These are phyloP conservation scores for Acleris laterana DNA, from an alignment of 2,888 invertebrate species.

Conservation along the genomic window DNA sequence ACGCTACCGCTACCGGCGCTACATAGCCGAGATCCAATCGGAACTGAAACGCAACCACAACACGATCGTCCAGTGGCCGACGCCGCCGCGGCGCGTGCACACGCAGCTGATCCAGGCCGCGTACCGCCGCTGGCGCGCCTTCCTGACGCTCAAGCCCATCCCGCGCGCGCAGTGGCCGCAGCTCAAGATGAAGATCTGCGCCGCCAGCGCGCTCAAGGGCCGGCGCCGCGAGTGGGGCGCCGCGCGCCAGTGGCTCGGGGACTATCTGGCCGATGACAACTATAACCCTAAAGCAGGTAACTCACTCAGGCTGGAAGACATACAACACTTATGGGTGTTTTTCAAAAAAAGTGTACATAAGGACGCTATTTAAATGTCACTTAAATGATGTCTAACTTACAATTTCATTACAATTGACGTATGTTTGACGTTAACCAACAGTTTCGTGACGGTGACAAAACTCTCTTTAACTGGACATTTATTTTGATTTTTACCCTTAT, in stretches of 20 bases:
- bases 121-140: slow-evolving; percentile 94
- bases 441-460: no score
- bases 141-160: slow-evolving; percentile 91
- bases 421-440: no score
- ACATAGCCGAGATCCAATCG: slow-evolving; percentile 62
- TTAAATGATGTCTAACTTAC: no score
- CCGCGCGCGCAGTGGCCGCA: slow-evolving; percentile 95
- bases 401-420: no score
- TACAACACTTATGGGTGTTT: no score
- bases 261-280: slow-evolving; percentile 65
- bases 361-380: no score
- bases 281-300: slow-evolving; percentile 67
- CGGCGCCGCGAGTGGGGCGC: slow-evolving; percentile 71
- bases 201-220: slow-evolving; percentile 65
- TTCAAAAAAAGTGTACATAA: no score
- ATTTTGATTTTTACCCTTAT: no score
- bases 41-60: slow-evolving; percentile 60
- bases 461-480: no score
- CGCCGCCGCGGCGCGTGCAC: slow-evolving; percentile 87
- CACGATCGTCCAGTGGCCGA: slow-evolving; percentile 88
- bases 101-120: slow-evolving; percentile 86
- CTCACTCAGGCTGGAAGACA: slow-evolving; percentile 29
- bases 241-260: slow-evolving; percentile 65
- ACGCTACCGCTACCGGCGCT: slow-evolving; percentile 73
- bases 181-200: slow-evolving; percentile 83